Percentiles rank a stretch among this genome's conserved stretches.
phyloP scores from a whole-genome alignment of 2,888 invertebrate genomes.

The Hirtodrosophila cameraria region DNA sequence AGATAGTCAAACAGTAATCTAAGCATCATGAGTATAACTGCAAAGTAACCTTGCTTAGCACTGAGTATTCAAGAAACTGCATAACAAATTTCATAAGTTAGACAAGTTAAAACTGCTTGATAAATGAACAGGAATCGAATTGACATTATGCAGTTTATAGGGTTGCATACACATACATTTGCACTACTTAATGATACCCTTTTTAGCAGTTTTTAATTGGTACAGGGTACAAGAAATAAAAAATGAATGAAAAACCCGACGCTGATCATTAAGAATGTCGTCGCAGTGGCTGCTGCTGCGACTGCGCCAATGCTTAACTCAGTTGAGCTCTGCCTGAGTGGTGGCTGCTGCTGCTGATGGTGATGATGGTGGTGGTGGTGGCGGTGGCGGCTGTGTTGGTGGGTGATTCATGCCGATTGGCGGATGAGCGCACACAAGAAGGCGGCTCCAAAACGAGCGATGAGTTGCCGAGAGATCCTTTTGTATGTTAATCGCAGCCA shows the following conservation, averaged over 20 bases:
- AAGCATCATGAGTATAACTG: too few relatives aligned
- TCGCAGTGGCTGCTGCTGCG: slow-evolving; percentile 66
- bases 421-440: slow-evolving; percentile 62
- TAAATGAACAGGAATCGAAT: too few relatives aligned
- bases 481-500: slow-evolving; percentile 81
- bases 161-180: too few relatives aligned
- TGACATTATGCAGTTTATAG: too few relatives aligned
- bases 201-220: too few relatives aligned
- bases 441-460: slow-evolving; percentile 72
- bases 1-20: too few relatives aligned
- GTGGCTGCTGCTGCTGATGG: slow-evolving; percentile 1
- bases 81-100: too few relatives aligned
- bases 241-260: neutral
- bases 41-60: too few relatives aligned
- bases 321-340: slow-evolving; percentile 4
- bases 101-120: too few relatives aligned
- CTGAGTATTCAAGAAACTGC: too few relatives aligned
- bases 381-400: neutral
- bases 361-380: too few relatives aligned
- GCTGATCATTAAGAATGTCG: slow-evolving; percentile 48
- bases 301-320: slow-evolving; percentile 10
- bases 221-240: slow-evolving; percentile 6
- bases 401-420: slow-evolving; percentile 76
- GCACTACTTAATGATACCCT: too few relatives aligned
- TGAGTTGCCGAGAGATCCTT: slow-evolving; percentile 66